Conservation (phyloP, 2,113 vertebrate species). For the Phyllostomus discolor region DNA sequence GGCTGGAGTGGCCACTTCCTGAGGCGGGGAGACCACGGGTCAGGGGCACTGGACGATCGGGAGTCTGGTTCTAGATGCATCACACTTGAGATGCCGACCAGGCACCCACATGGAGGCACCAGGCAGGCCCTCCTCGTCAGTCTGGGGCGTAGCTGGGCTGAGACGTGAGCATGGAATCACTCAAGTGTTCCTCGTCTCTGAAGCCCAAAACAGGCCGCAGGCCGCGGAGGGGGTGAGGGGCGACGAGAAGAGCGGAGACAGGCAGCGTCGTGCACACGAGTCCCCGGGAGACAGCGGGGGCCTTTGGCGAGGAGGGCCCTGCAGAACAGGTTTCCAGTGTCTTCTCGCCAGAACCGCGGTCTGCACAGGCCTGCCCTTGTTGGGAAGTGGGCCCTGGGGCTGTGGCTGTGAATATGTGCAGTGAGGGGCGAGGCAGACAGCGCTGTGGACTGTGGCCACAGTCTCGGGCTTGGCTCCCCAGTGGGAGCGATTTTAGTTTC, state of each 20-base stretch:
- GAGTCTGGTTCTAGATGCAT: fast-evolving
- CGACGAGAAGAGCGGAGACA: not conserved
- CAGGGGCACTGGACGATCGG: too few species aligned
- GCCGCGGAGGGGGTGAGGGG: too few species aligned
- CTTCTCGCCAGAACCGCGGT: fast-evolving
- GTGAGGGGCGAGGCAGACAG: not conserved
- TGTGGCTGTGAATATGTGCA: fast-evolving
- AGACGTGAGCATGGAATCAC: fast-evolving
- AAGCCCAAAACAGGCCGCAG: not conserved
- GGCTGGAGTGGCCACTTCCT: not conserved
- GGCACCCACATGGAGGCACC: fast-evolving
- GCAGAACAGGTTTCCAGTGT: fast-evolving
- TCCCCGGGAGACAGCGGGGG: fast-evolving
- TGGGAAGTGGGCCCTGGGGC: not conserved
- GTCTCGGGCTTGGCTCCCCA: not conserved
- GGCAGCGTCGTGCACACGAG: fast-evolving
- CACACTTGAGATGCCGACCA: fast-evolving
- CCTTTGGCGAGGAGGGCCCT: too few species aligned
- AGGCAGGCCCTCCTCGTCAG: fast-evolving
- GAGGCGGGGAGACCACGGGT: not conserved
- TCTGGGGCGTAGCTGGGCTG: too few species aligned
- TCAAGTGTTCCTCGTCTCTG: fast-evolving
- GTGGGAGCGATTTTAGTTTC: not conserved
- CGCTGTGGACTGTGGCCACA: not conserved
- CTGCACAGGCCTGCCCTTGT: not conserved